Percentiles rank a stretch among this genome's conserved stretches.
phyloP scores from a whole-genome alignment of 2,888 invertebrate species.

The Isoperla grammatica region DNA sequence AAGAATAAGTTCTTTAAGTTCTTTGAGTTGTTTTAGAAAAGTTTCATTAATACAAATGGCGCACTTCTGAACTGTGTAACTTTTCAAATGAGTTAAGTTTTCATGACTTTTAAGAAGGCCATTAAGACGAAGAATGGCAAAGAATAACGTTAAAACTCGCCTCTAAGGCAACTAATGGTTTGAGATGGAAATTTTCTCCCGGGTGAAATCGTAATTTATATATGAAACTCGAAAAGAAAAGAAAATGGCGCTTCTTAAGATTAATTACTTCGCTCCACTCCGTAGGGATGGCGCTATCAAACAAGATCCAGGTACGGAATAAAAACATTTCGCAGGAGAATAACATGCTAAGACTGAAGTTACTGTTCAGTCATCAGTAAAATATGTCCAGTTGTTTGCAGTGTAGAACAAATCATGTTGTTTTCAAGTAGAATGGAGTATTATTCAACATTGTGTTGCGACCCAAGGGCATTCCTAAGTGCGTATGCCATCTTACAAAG shows the following conservation, averaged over 20 bases:
- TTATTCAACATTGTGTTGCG: too few relatives aligned
- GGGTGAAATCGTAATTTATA: slow-evolving; percentile 19
- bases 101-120: slow-evolving; percentile 19
- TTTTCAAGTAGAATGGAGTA: neutral
- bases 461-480: too few relatives aligned
- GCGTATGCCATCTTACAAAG: too few relatives aligned
- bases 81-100: slow-evolving; percentile 19
- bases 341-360: neutral
- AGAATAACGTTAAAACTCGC: slow-evolving; percentile 18
- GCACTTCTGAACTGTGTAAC: slow-evolving; percentile 20
- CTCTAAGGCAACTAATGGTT: slow-evolving; percentile 17
- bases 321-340: neutral
- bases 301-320: neutral
- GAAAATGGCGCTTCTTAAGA: slow-evolving; percentile 17
- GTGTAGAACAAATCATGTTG: neutral
- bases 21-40: slow-evolving; percentile 19
- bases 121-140: slow-evolving; percentile 19
- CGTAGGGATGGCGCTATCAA: slow-evolving; percentile 9
- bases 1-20: slow-evolving; percentile 18
- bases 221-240: slow-evolving; percentile 15
- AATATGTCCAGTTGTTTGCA: too few relatives aligned
- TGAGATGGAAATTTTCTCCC: slow-evolving; percentile 19
- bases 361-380: too few relatives aligned
- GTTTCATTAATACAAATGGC: slow-evolving; percentile 19
- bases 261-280: slow-evolving; percentile 11